Base-by-base conservation (phyloP, 2,113 vertebrate genomes). In the Hemiscyllium ocellatum region DNA sequence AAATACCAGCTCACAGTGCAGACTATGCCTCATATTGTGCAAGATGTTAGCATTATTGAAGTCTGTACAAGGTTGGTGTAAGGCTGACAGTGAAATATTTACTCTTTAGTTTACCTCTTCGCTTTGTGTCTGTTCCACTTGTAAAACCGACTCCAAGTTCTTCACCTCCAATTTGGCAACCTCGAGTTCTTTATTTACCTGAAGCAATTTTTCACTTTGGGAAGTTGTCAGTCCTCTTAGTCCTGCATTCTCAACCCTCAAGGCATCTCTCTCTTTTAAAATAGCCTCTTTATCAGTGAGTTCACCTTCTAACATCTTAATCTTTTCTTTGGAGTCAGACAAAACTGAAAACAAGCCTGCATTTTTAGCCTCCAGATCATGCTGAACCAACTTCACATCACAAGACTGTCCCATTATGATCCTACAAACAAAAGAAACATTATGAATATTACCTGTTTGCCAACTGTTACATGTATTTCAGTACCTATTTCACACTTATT, bases 71-170 rank as follows among this genome's bases (percentile, higher is more conserved):
- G 26, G 0, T 10, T 47, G 24, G 42, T 69, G 15, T 61, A 4
- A 4, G 42, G 13, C 13, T 95, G 22, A 72, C 8, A 50, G 13
- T 52, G 15, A 47, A 50, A 50, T 8, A 94, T 91, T 94, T 72
- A 70, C 10, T 94, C 3, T 52, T 89, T 47, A 47, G 66, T 83
- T 56, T 96, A 97, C 97, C 97, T 97, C 96, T 96, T 97, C 96
- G 96, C 90, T 95, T 4, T 96, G 85, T 96, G 96, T 97, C 96
- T 95, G 96, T 94, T 97, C 97, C 83, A 99, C 96, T 96, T 98
- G 97, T 96, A 99, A 97, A 91, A 98, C 89, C 26, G 97, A 98
- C 97, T 99, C 98, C 96, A 99, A 96, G 96, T 97, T 95, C 95
- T 50, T 97, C 95, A 98, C 96, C 97, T 99, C 98, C 2, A 96